A percentile compares a stretch with the other conserved stretches of the same genome.
Conservation (phyloP, 2,888 invertebrate species). For the Cerastis rubricosa region DNA sequence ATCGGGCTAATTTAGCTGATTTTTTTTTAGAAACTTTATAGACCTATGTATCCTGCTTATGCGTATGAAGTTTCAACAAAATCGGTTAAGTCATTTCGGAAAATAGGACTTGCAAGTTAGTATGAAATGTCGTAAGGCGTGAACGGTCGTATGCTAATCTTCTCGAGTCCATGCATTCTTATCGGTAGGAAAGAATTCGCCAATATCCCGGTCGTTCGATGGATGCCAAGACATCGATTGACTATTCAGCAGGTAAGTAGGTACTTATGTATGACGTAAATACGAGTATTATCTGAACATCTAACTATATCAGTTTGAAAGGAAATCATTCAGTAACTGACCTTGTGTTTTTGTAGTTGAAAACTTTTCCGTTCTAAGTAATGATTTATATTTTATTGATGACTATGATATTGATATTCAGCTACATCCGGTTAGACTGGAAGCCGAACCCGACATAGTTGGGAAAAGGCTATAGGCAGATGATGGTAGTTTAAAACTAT, state of each 20-base stretch:
- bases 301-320: no score
- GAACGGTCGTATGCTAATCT: no score
- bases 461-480: neutral
- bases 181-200: constrained; percentile 3
- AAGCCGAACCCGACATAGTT: neutral
- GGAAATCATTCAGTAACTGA: neutral
- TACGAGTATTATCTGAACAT: no score
- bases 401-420: neutral
- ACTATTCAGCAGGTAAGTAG: neutral
- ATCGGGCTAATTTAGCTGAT: no score
- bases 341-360: neutral
- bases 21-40: no score
- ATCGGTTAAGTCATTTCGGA: no score
- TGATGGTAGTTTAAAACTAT: no score
- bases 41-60: no score
- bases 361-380: neutral
- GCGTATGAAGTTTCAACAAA: no score
- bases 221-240: neutral
- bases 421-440: neutral
- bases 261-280: neutral
- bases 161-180: constrained; percentile 1
- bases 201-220: constrained; percentile 4
- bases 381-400: no score
- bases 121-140: no score
- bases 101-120: no score